phyloP scores from a whole-genome alignment of 37 sponge, comb jelly and placozoan species.

The Dysidea cf. avara region DNA sequence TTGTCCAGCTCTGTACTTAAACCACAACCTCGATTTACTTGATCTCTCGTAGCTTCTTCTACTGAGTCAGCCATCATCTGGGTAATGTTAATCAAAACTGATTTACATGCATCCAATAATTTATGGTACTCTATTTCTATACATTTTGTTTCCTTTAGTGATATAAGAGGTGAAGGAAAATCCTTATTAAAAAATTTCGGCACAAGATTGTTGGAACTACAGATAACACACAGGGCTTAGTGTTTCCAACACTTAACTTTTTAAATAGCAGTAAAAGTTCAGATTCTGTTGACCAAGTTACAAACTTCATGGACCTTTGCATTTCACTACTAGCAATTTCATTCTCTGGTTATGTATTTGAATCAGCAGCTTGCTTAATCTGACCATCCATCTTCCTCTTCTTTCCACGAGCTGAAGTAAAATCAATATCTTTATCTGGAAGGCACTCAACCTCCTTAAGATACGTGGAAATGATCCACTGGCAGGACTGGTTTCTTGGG shows the following conservation, averaged over 20 bases:
- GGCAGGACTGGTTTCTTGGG: background rate
- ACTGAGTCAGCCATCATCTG: background rate
- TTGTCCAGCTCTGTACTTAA: slow-evolving; percentile 13
- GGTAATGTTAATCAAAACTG: background rate
- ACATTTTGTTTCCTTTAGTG: background rate
- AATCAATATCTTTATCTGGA: background rate
- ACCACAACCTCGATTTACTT: slow-evolving; percentile 16
- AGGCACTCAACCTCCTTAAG: background rate
- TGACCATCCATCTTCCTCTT: background rate
- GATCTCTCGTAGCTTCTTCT: slow-evolving; percentile 2
- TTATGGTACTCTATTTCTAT: background rate
- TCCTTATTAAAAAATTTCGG: background rate
- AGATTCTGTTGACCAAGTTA: background rate
- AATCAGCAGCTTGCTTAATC: background rate
- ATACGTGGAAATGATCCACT: background rate
- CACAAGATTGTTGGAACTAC: background rate
- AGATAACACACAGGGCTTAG: background rate
- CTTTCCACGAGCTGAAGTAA: background rate
- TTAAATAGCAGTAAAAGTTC: background rate
- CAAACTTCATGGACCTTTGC: too few relatives aligned
- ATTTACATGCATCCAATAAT: background rate
- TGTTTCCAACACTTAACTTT: background rate
- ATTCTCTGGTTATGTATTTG: too few relatives aligned
- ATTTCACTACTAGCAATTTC: too few relatives aligned
- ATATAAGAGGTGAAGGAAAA: slow-evolving; percentile 1